Evolutionary conservation across 2,113 vertebrate species (phyloP), one percentile per base, ranked within the genome.

Genomic region (Hepsetus odoe): DNA sequence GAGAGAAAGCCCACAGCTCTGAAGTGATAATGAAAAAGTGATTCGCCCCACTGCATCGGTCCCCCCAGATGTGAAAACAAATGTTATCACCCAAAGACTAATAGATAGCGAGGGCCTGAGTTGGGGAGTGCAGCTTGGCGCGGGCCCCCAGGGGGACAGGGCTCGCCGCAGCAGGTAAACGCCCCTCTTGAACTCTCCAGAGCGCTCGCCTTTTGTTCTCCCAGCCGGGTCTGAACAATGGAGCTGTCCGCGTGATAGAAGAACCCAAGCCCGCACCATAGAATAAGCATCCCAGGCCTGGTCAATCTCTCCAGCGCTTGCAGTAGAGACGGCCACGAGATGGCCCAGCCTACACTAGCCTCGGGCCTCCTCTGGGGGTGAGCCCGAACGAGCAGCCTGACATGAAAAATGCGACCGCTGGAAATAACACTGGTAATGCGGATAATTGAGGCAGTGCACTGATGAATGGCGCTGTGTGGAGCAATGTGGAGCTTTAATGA

Each of bases 111-210:
- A 80, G 86, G 85, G 84, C 71, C 77, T 68, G 16, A 81, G 83
- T 75, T 74, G 62, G 79, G 49, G 84, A 53, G 79, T 61, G 77
- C 64, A 72, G 82, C 3, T 65, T 20, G 74, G 35, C 46, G 81
- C 75, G 59, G 20, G 11, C n/a, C 79, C 84, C 83, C 20, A 69
- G 53, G 87, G 85, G 88, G 83, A 81, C 58, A 5, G 65, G 82
- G 79, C 84, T 82, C 84, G 11, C 85, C 46, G 87, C 89, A 87
- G 88, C 89, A 91, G 90, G 89, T 94, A 90, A 88, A 88, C 59
- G 84, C 42, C 83, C 11, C 83, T 85, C 79, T 84, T 87, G 83
- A 87, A 88, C 88, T 90, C 88, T 90, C 87, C 66, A 62, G 72
- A 88, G 91, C 79, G 51, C 64, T 83, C 72, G 56, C 82, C 83